Conservation (phyloP, 2,113 vertebrate species). For the Physeter macrocephalus region DNA sequence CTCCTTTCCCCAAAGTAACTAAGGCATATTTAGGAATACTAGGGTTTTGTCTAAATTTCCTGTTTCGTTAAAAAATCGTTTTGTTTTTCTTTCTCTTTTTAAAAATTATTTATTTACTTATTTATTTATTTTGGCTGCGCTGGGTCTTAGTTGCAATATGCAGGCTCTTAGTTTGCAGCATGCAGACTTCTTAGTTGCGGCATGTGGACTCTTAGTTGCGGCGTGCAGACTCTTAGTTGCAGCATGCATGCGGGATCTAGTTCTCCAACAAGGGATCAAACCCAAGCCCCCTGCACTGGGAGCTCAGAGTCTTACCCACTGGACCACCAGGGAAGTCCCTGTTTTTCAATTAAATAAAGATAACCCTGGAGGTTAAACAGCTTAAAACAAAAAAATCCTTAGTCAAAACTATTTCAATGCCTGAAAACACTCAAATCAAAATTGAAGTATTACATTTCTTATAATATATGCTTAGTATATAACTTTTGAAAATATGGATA, state of each 20-base stretch:
- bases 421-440: not conserved
- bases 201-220: too few relatives aligned
- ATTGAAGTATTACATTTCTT: not conserved
- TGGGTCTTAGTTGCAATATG: too few relatives aligned
- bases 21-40: not conserved
- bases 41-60: slow-evolving; percentile 11
- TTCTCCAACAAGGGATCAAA: too few relatives aligned
- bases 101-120: too few relatives aligned
- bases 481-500: slow-evolving; percentile 6
- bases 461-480: not conserved
- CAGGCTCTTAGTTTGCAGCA: too few relatives aligned
- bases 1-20: not conserved
- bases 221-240: too few relatives aligned
- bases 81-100: not conserved
- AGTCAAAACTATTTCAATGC: not conserved
- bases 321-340: not conserved
- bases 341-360: not conserved
- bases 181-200: too few relatives aligned
- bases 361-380: not conserved
- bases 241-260: too few relatives aligned
- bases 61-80: not conserved
- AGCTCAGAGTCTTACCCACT: too few relatives aligned
- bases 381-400: not conserved
- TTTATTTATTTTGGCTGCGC: too few relatives aligned
- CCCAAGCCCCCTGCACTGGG: too few relatives aligned